Base-by-base conservation (phyloP, 1,140 invertebrate genomes). In the Polypedilum vanderplanki region DNA sequence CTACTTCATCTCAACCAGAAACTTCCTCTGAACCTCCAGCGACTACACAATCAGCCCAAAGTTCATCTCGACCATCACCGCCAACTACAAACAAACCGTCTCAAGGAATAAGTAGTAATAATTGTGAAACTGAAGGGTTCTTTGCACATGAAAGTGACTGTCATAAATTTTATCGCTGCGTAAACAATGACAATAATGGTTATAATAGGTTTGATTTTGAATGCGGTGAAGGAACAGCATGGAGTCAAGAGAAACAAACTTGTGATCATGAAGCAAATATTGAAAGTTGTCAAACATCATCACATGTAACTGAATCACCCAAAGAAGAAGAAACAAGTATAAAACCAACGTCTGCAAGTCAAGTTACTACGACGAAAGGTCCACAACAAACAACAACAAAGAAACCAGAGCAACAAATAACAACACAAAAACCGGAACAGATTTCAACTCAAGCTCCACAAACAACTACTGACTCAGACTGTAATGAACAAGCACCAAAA, bases 111-210 rank as follows among this genome's bases (percentile, higher is more conserved):
- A 20, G 9, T 10, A 70, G 79, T 24, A 79, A 77, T 40, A 79
- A 79, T 73, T 83, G 86, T 79, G 77, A 78, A 73, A 76, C 83
- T 76, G 86, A 86, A 79, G 86, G 86, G 46, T 90, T 89, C 79
- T 81, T 87, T 76, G 83, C 85, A 7, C 85, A 90, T 78, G 78
- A 83, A 41, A 83, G 84, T 18, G 84, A 90, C 77, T 91, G 90
- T 77, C 83, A 84, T 74, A 88, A 87, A 78, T 91, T 91, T 78
- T 90, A 89, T 78, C 84, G 89, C 74, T 91, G 89, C 79, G 87
- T 89, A 2, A 85, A 87, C 77, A 85, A 87, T 77, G 86, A 86
- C 24, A 81, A 84, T 75, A 86, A 85, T 7, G 83, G 83, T 64
- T 89, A 84, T 77, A 85, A 78, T 40, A 85, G 85, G 78, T 88